Conservation (phyloP, 2,113 vertebrate genomes). For the Delphinus delphis region DNA sequence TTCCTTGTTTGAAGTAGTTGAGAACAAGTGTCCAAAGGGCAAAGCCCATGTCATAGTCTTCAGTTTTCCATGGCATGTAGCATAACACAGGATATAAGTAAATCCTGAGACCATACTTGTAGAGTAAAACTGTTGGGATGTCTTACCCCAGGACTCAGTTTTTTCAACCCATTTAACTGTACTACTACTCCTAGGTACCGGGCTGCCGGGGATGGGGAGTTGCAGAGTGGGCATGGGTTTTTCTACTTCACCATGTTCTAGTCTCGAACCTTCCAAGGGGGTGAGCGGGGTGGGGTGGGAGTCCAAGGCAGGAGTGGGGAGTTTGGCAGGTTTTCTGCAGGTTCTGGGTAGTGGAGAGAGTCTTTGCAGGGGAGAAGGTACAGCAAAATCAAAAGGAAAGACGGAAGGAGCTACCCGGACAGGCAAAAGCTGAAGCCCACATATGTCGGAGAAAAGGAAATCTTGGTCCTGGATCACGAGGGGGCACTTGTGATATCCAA, state of each 20-base stretch:
- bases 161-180: not conserved
- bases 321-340: not conserved
- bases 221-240: not conserved
- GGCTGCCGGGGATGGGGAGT: not conserved
- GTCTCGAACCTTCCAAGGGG: not conserved
- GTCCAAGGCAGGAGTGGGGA: not conserved
- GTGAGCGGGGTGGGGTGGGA: not conserved
- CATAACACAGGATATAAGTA: not conserved
- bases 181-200: not conserved
- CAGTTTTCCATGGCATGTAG: not conserved
- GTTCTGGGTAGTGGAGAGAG: not conserved
- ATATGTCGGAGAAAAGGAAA: not conserved
- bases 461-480: not conserved
- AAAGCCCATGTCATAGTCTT: not conserved
- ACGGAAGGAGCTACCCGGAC: not conserved
- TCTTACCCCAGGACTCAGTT: not conserved
- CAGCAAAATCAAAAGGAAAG: not conserved
- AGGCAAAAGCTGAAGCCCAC: not conserved
- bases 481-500: not conserved
- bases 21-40: not conserved
- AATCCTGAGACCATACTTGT: not conserved
- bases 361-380: not conserved
- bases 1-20: not conserved
- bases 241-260: not conserved
- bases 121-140: not conserved